Conservation (phyloP, 2,113 vertebrate genomes). For the Coptodon rendalli region DNA sequence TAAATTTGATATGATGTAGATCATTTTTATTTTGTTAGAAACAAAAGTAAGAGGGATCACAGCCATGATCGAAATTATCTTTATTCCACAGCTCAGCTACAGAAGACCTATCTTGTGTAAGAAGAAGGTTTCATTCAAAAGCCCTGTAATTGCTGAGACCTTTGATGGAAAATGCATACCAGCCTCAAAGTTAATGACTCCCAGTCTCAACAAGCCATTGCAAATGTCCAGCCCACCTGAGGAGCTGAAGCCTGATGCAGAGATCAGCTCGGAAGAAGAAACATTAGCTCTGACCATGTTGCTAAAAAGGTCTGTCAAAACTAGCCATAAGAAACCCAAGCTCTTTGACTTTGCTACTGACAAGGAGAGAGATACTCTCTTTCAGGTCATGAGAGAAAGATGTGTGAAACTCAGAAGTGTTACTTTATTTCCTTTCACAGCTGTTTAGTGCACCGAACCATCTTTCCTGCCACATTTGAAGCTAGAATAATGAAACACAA, state of each 20-base stretch:
- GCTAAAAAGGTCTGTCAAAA: neutral
- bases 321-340: neutral
- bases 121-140: conserved; percentile 60
- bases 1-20: neutral
- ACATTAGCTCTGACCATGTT: neutral
- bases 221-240: neutral
- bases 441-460: neutral
- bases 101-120: neutral
- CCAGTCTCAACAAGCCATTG: neutral
- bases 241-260: neutral
- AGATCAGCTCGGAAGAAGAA: neutral
- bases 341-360: conserved; percentile 59
- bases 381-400: conserved; percentile 29
- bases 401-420: neutral
- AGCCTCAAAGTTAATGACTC: neutral
- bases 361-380: conserved; percentile 22
- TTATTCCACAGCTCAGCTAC: neutral
- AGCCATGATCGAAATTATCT: neutral
- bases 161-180: neutral
- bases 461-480: neutral
- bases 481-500: neutral
- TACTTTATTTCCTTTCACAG: conserved; percentile 29
- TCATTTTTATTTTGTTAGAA: neutral
- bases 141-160: neutral
- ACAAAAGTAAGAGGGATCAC: neutral